These are phyloP conservation scores for Phallusia fumigata DNA, from an alignment of 23 tunicate species.

Conservation along the genomic window DNA sequence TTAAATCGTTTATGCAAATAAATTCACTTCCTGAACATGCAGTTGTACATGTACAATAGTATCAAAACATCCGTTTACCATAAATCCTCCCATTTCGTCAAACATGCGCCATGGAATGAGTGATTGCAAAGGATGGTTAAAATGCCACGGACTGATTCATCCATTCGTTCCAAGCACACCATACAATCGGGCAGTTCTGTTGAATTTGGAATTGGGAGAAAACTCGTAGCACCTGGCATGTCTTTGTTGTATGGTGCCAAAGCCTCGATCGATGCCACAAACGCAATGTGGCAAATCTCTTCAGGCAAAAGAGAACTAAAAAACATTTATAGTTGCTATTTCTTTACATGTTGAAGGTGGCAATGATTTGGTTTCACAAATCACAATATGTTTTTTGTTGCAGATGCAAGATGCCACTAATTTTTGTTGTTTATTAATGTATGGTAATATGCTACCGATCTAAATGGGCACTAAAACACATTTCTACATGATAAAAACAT, in stretches of 20 bases:
- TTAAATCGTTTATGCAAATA: too few species aligned
- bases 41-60: too few species aligned
- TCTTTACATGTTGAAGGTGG: too few species aligned
- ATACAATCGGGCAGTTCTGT: constrained; percentile 96
- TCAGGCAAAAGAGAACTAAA: constrained; percentile 70
- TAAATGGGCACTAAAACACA: too few species aligned
- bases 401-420: too few species aligned
- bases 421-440: too few species aligned
- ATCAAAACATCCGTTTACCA: constrained; percentile 30
- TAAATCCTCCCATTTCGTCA: constrained; percentile 91
- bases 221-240: constrained; percentile 16
- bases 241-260: constrained; percentile 34
- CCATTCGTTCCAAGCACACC: constrained; percentile 97
- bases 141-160: constrained; percentile 90
- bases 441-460: too few species aligned
- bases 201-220: constrained; percentile 49
- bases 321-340: too few species aligned
- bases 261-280: constrained; percentile 90
- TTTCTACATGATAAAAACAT: too few species aligned
- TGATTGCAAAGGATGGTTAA: constrained; percentile 96
- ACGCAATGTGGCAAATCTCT: constrained; percentile 85
- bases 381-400: too few species aligned
- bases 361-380: too few species aligned
- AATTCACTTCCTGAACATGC: too few species aligned
- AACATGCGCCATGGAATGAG: constrained; percentile 90